Evolutionary conservation across 1,140 invertebrate species (phyloP).

Genomic region (Drosophila miranda): DNA sequence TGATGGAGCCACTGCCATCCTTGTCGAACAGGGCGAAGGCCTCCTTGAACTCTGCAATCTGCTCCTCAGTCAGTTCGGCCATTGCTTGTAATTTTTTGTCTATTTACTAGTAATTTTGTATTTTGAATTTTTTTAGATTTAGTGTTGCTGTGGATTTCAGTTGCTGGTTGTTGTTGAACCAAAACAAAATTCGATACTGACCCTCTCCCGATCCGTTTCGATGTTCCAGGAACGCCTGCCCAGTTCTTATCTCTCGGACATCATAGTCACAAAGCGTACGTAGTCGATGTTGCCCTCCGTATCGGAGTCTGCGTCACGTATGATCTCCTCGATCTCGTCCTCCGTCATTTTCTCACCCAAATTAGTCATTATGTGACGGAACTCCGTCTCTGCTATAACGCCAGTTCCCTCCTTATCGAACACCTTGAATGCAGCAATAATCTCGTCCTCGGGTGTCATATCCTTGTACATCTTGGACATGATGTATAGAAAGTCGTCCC

Average conservation of each 20-base stretch:
- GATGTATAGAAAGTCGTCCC: conserved; percentile 56
- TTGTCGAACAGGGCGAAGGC: conserved; percentile 92
- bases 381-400: conserved; percentile 48
- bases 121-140: background rate
- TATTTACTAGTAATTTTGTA: no score
- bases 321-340: conserved; percentile 58
- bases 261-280: conserved; percentile 52
- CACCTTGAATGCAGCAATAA: conserved; percentile 55
- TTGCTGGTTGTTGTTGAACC: background rate
- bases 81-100: background rate
- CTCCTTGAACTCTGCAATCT: conserved; percentile 71
- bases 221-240: conserved; percentile 6
- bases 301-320: conserved; percentile 56
- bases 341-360: conserved; percentile 44
- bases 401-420: conserved; percentile 52
- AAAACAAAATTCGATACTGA: conserved; percentile 6
- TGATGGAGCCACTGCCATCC: conserved; percentile 96
- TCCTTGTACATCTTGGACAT: conserved; percentile 53
- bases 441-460: conserved; percentile 50
- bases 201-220: no score
- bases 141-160: no score
- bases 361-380: conserved; percentile 49
- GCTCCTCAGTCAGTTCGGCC: conserved; percentile 51
- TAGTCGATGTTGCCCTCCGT: conserved; percentile 61
- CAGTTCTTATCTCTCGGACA: conserved; percentile 21